Conservation (phyloP, 2,797 vertebrate species). For the Acipenser transmontanus region DNA sequence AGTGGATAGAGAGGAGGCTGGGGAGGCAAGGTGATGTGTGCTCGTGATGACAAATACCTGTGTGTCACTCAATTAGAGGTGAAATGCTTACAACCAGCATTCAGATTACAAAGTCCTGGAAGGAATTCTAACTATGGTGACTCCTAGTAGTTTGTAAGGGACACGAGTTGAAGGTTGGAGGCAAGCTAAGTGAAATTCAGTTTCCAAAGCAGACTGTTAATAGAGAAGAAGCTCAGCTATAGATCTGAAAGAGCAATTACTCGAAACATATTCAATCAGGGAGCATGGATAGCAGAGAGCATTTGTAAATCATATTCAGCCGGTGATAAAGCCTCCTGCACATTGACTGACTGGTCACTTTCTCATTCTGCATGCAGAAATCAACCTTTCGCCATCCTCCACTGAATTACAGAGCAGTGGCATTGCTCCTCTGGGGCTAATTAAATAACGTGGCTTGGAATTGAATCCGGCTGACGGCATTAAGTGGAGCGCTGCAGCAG, state of each 20-base stretch:
- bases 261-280: not conserved
- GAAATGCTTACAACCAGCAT: no score
- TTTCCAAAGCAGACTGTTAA: not conserved
- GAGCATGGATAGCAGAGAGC: not conserved
- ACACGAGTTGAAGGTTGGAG: no score
- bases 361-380: not conserved
- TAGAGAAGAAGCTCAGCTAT: not conserved
- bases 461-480: slow-evolving; percentile 6
- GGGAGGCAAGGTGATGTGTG: no score
- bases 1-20: no score
- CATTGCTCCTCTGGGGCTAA: not conserved
- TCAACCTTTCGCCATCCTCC: not conserved
- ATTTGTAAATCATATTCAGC: not conserved
- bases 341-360: not conserved
- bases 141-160: no score
- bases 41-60: no score
- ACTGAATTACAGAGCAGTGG: not conserved
- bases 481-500: not conserved
- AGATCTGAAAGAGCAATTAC: slow-evolving; percentile 3
- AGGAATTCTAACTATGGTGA: no score
- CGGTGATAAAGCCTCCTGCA: not conserved
- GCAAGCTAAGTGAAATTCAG: not conserved
- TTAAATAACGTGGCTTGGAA: not conserved
- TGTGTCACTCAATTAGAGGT: no score
- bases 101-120: no score